Evolutionary conservation across 2,113 vertebrate species (phyloP), one percentile per base, ranked within the genome.

Genomic region (Lampris megalopsis): DNA sequence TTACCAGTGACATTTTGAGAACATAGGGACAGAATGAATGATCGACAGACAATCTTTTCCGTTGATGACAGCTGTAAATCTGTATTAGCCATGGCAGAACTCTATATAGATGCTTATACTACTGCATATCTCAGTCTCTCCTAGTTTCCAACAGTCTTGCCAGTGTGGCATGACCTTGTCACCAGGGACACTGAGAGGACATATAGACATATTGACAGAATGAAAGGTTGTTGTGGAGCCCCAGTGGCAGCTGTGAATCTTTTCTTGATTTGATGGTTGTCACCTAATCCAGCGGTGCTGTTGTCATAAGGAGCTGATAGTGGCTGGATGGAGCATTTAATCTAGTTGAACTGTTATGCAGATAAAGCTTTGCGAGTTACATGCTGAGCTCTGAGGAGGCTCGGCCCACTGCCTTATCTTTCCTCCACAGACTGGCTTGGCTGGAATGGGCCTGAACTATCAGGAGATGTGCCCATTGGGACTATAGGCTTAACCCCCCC

Each of bases 311-410:
- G 60, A 58, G 48, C 73, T 82, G 73, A 59, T 72, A 65, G 24
- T 77, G 74, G 83, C 24, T 78, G 73, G 76, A 89, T 82, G 82
- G 63, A 41, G 13, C 63, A 9, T 66, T 64, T 78, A 72, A 86
- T 83, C 80, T 75, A 41, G 68, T 47, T 63, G 61, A 79, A 85
- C 73, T 62, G 56, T 58, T 63, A 63, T 65, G 37, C 65, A 75
- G 58, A 71, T 77, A 68, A 83, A 76, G 54, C 49, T 73, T 47
- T 76, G 68, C 61, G 71, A 75, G 65, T 49, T 37, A 36, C 58
- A 73, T 61, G 58, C 73, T 65, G 41, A 8, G 37, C 9, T 67
- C 65, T 54, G 63, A 63, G 78, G 66, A 56, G 56, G 79, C 62
- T 77, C 64, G 64, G 76, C 62, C 56, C 58, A 64, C 59, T 67